Percentiles rank a stretch among this genome's conserved stretches.
Conservation (phyloP, 2,888 invertebrate genomes). For the Seira sanloemensis region DNA sequence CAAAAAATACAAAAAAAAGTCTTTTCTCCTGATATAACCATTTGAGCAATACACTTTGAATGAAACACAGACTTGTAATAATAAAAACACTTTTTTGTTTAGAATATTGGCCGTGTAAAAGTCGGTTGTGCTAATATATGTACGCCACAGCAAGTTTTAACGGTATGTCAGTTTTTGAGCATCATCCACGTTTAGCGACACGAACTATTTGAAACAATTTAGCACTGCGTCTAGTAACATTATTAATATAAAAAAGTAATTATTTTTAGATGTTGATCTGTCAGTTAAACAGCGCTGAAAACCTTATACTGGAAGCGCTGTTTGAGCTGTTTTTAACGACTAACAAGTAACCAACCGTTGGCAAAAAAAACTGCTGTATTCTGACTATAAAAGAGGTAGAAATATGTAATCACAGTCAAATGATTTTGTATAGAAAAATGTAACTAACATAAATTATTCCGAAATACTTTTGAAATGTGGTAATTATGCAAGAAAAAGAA, state of each 20-base stretch:
- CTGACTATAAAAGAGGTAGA: constrained; percentile 45
- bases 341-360: neutral
- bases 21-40: no score
- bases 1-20: no score
- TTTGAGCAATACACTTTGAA: constrained; percentile 21
- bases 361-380: constrained; percentile 49
- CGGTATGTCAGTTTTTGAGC: neutral
- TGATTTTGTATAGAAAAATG: neutral
- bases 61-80: constrained; percentile 22
- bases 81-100: neutral
- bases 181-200: neutral
- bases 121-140: neutral
- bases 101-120: neutral
- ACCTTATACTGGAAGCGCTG: no score
- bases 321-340: neutral
- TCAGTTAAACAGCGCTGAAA: no score
- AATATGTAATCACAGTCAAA: neutral
- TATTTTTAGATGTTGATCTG: no score
- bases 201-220: neutral
- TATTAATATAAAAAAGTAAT: neutral
- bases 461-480: neutral
- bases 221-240: neutral
- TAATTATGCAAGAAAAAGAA: no score
- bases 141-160: neutral
- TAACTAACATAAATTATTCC: neutral